phyloP scores from a whole-genome alignment of 2,888 invertebrate genomes.

The Ellobium chinense region DNA sequence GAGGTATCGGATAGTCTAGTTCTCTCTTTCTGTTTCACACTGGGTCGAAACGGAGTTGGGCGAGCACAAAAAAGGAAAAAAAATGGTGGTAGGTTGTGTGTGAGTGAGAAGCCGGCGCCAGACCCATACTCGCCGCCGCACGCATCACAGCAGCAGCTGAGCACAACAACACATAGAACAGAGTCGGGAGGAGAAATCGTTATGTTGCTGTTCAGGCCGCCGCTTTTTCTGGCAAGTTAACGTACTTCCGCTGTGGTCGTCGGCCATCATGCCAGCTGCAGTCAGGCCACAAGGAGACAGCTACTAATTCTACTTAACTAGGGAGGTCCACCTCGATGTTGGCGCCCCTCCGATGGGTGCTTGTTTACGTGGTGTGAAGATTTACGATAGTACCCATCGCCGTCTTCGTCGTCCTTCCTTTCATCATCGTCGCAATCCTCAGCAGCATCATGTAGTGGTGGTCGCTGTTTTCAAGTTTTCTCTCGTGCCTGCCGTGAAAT shows the following conservation, averaged over 20 bases:
- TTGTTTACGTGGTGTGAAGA: background rate
- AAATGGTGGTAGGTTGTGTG: background rate
- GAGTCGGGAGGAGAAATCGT: constrained; percentile 31
- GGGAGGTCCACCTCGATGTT: background rate
- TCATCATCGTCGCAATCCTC: background rate
- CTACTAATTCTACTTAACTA: too few relatives aligned
- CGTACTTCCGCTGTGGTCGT: constrained; percentile 31
- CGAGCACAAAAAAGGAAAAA: too few relatives aligned
- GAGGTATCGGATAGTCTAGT: too few relatives aligned
- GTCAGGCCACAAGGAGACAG: too few relatives aligned
- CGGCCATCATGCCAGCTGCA: constrained; percentile 36
- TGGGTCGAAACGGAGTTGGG: too few relatives aligned
- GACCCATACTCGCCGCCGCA: constrained; percentile 2
- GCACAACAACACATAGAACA: constrained; percentile 18
- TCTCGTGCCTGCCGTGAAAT: background rate
- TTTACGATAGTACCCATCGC: background rate
- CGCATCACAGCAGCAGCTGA: background rate
- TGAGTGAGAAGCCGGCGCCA: constrained; percentile 12
- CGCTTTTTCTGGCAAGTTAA: constrained; percentile 1
- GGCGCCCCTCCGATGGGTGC: background rate
- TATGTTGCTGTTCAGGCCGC: background rate
- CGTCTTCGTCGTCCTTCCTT: background rate
- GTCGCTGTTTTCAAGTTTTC: background rate
- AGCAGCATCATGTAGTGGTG: background rate
- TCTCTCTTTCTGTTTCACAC: too few relatives aligned